Evolutionary conservation across 2,797 vertebrate genomes (phyloP).

Genomic region (Antennarius maculatus): DNA sequence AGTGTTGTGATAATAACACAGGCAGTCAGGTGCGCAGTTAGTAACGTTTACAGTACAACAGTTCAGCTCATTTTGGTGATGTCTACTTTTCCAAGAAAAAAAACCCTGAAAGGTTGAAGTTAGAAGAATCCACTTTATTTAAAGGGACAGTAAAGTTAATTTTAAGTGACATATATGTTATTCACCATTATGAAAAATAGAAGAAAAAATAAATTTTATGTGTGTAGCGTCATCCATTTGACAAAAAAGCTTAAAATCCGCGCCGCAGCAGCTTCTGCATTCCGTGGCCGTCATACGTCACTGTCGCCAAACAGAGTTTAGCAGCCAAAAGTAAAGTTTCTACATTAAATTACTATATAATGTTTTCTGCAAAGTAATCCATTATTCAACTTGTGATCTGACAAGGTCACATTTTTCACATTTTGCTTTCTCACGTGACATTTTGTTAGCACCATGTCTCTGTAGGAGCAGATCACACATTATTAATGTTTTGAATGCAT

Average conservation of each 20-base stretch:
- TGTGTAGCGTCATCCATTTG: no score
- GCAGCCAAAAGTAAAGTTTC: background rate
- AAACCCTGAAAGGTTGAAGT: constrained; percentile 6
- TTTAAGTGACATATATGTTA: no score
- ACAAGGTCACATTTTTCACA: constrained; percentile 27
- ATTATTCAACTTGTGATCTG: constrained; percentile 16
- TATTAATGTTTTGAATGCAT: constrained; percentile 1
- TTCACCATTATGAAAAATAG: no score
- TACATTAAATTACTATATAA: background rate
- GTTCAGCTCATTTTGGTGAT: constrained; percentile 26
- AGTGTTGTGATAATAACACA: constrained; percentile 1
- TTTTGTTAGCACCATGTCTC: background rate
- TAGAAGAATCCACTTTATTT: constrained; percentile 1
- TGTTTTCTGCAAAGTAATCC: constrained; percentile 5
- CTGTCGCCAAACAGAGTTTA: no score
- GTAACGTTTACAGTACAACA: constrained; percentile 9
- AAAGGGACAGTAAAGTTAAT: no score
- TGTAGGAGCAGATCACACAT: background rate
- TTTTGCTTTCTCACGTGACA: no score
- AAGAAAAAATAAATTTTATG: no score
- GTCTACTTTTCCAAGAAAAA: constrained; percentile 21
- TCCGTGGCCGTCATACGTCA: no score
- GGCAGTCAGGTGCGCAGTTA: constrained; percentile 4
- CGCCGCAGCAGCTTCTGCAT: no score
- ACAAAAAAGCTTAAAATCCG: no score